Percentiles rank a stretch among this genome's conserved stretches.
phyloP scores from a whole-genome alignment of 1,140 invertebrate species.

The Temnothorax longispinosus region DNA sequence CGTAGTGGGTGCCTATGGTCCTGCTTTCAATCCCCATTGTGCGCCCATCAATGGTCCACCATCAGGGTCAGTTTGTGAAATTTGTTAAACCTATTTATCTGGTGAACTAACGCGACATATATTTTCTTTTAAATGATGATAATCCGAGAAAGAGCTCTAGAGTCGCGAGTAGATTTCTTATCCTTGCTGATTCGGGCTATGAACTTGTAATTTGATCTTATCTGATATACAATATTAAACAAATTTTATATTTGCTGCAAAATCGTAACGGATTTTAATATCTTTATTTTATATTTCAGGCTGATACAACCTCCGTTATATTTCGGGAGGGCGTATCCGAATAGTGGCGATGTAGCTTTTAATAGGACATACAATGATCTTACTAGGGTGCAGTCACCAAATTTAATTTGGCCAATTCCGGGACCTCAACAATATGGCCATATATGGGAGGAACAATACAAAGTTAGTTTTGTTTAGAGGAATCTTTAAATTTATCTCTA shows the following conservation, averaged over 20 bases:
- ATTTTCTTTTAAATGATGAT: constrained; percentile 63
- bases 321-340: constrained; percentile 75
- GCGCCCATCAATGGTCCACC: constrained; percentile 69
- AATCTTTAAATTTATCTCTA: constrained; percentile 9
- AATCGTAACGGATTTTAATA: constrained; percentile 15
- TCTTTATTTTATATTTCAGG: constrained; percentile 71
- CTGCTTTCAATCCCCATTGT: constrained; percentile 81
- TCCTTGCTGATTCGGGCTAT: constrained; percentile 82
- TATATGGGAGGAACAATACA: constrained; percentile 79
- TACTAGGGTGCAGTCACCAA: constrained; percentile 78
- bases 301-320: constrained; percentile 79
- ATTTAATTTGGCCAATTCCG: constrained; percentile 77
- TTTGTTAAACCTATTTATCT: constrained; percentile 10
- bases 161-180: constrained; percentile 82
- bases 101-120: background rate
- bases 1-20: constrained; percentile 76
- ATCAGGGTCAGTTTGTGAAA: constrained; percentile 77
- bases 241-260: constrained; percentile 24
- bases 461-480: constrained; percentile 53
- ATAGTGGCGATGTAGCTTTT: constrained; percentile 76
- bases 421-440: constrained; percentile 74
- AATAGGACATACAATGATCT: constrained; percentile 80
- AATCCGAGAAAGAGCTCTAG: constrained; percentile 83
- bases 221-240: constrained; percentile 76
- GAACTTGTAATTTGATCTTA: constrained; percentile 84